phyloP scores from a whole-genome alignment of 2,113 vertebrate species.

The Rhodinocichla rosea region DNA sequence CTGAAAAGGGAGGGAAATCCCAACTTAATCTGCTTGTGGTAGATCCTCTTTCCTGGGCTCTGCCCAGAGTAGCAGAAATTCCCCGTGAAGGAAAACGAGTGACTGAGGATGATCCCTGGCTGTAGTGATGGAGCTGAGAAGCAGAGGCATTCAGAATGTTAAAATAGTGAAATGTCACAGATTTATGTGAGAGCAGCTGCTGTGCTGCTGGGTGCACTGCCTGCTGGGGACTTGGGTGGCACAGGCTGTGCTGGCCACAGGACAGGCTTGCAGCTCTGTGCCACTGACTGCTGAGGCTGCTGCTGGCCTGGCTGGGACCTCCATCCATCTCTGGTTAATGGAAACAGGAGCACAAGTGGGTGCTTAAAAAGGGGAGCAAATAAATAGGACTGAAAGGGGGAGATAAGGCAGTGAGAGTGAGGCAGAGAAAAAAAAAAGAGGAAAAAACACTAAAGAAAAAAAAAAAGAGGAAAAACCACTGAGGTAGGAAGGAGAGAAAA shows the following conservation, averaged over 20 bases:
- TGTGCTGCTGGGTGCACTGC: not conserved
- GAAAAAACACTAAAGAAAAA: not conserved
- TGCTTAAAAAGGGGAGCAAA: not conserved
- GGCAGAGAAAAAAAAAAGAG: not conserved
- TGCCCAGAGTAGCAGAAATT: not conserved
- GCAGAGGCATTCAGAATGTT: not conserved
- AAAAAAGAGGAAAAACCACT: not conserved
- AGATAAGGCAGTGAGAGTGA: not conserved
- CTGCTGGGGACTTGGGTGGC: not conserved
- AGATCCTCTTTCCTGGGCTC: not conserved
- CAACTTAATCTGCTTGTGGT: not conserved
- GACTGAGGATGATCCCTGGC: not conserved
- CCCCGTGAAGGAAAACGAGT: not conserved
- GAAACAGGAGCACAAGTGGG: not conserved
- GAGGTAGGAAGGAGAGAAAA: not conserved
- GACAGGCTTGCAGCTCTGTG: not conserved
- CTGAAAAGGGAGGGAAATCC: not conserved
- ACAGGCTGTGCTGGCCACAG: not conserved
- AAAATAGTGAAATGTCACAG: not conserved
- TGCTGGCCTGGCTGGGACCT: not conserved
- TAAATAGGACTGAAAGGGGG: not conserved
- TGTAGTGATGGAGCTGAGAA: not conserved
- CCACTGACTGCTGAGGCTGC: not conserved
- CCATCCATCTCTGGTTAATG: not conserved
- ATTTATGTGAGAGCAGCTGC: not conserved